Conservation (phyloP, 2,888 invertebrate species). For the Vanessa cardui region DNA sequence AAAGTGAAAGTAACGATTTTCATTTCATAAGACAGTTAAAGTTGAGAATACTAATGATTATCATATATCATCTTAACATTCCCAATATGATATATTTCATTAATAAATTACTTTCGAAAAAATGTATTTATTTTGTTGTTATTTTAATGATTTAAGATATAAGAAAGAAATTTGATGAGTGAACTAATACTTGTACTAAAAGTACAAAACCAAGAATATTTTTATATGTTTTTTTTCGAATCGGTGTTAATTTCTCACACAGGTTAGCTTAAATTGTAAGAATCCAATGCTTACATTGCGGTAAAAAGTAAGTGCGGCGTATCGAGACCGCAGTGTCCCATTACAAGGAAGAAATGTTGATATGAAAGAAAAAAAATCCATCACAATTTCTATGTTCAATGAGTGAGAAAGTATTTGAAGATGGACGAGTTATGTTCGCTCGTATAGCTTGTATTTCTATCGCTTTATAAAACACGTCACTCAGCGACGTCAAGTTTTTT, state of each 20-base stretch:
- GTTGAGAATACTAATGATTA: not conserved
- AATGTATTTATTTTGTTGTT: not conserved
- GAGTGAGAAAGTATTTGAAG: constrained; percentile 35
- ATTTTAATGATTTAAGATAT: not conserved
- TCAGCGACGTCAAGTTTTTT: not conserved
- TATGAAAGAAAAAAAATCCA: constrained; percentile 48
- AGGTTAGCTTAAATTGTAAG: constrained; percentile 12
- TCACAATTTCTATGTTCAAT: constrained; percentile 33
- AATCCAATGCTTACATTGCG: constrained; percentile 28
- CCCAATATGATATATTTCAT: not conserved
- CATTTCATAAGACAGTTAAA: not conserved
- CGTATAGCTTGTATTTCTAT: constrained; percentile 1
- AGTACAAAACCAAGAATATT: too few species aligned
- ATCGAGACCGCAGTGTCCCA: constrained; percentile 55
- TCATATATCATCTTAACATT: not conserved
- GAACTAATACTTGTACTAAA: too few species aligned
- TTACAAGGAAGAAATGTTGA: constrained; percentile 56
- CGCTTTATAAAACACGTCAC: not conserved
- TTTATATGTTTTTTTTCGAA: not conserved
- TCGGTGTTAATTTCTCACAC: constrained; percentile 2
- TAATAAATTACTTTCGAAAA: not conserved
- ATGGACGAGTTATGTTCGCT: constrained; percentile 3
- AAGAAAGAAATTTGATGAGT: too few species aligned
- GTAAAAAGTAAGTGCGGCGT: constrained; percentile 58
- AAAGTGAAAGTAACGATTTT: constrained; percentile 4